These are phyloP conservation scores for Meleagris gallopavo DNA, from an alignment of 2,113 vertebrate genomes.

Conservation along the genomic window DNA sequence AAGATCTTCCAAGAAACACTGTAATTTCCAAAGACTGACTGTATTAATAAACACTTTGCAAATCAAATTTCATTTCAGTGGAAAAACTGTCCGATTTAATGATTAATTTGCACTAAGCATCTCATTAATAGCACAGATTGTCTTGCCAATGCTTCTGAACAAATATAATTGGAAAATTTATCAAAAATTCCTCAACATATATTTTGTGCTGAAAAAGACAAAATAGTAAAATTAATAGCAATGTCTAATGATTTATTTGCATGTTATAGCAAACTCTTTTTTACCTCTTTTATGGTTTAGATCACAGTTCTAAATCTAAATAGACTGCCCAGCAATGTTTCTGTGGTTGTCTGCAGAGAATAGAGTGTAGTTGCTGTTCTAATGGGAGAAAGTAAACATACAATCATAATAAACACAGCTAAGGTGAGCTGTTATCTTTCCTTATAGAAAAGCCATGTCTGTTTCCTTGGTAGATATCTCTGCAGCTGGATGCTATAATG, in stretches of 20 bases:
- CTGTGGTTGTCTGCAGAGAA: neutral
- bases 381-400: neutral
- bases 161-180: slow-evolving; percentile 68
- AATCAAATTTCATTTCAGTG: slow-evolving; percentile 23
- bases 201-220: slow-evolving; percentile 36
- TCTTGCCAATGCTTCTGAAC: slow-evolving; percentile 60
- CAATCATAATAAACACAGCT: neutral
- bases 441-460: neutral
- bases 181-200: slow-evolving; percentile 53
- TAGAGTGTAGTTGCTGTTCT: neutral
- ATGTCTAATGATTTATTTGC: slow-evolving; percentile 31
- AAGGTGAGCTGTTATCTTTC: neutral
- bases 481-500: neutral
- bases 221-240: slow-evolving; percentile 16
- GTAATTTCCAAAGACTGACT: neutral
- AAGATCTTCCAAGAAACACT: neutral
- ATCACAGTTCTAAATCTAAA: neutral
- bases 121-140: slow-evolving; percentile 68
- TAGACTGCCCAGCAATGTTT: neutral
- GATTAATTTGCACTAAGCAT: slow-evolving; percentile 63
- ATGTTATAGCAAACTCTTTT: neutral
- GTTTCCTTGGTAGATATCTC: neutral
- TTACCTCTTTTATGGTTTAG: neutral
- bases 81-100: slow-evolving; percentile 1
- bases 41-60: neutral